These are phyloP conservation scores for Symphodus melops DNA, from an alignment of 2,113 vertebrate species.

Conservation along the genomic window DNA sequence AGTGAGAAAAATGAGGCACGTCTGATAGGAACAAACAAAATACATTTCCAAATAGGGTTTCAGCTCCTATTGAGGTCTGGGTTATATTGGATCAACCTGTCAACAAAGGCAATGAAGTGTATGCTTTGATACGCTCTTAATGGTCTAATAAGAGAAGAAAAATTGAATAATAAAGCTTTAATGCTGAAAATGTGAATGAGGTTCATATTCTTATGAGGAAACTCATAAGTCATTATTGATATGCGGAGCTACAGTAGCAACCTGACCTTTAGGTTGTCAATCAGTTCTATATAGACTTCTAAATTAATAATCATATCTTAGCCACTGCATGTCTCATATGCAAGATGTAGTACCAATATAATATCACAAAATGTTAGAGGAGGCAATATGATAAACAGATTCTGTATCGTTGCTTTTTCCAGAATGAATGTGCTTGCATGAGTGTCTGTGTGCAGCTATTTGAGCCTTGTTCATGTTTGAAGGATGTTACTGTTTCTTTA, in stretches of 20 bases:
- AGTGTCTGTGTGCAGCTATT: slow-evolving; percentile 14
- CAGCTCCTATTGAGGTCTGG: slow-evolving; percentile 27
- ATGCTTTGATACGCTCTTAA: slow-evolving; percentile 46
- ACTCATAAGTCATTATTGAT: slow-evolving; percentile 47
- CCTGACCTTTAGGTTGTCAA: slow-evolving; percentile 44
- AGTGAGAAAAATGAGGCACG: slow-evolving; percentile 48
- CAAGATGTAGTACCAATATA: slow-evolving; percentile 26
- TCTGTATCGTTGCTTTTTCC: slow-evolving; percentile 1
- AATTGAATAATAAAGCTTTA: slow-evolving; percentile 47
- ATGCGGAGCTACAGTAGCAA: slow-evolving; percentile 10
- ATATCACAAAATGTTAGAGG: neutral
- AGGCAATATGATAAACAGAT: slow-evolving; percentile 2
- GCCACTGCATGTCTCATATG: slow-evolving; percentile 13
- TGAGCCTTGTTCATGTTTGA: slow-evolving; percentile 18
- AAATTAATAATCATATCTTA: slow-evolving; percentile 43
- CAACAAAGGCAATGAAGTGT: slow-evolving; percentile 34
- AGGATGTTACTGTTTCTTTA: slow-evolving; percentile 2
- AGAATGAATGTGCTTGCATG: slow-evolving; percentile 4
- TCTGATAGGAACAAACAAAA: slow-evolving; percentile 38
- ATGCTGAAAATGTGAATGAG: slow-evolving; percentile 38
- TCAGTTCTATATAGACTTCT: slow-evolving; percentile 16
- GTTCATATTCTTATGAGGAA: slow-evolving; percentile 57
- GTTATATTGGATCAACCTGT: slow-evolving; percentile 64
- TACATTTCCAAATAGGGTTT: slow-evolving; percentile 19
- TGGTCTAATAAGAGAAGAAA: slow-evolving; percentile 39